Base-by-base conservation (phyloP, 2,888 invertebrate species). In the Diadromus collaris region DNA sequence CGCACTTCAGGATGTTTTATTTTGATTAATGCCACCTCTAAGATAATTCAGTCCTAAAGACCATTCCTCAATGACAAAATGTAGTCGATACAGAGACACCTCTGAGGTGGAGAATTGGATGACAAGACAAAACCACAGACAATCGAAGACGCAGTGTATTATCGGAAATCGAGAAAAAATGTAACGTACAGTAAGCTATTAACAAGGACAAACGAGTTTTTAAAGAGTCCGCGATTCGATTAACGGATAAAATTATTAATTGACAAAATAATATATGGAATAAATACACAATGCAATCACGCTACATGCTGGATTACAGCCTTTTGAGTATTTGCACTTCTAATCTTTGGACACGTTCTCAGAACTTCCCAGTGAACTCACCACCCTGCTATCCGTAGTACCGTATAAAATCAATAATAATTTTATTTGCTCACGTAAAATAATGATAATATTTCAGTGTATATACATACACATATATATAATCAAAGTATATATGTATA, bases 371-470 rank as follows among this genome's bases (percentile, higher is more conserved):
- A 71, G 56, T 34, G 61, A 16, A 13, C 19, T 6, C 38, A 19
- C 60, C 41, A 27, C 6, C 6, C 13, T 16, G 24, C n/a, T 32
- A 58, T 41, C 74, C 79, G 72, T 82, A 76, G 67, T 79, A 78
- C 83, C 85, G 82, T 86, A 73, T 75, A 65, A 61, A 76, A 73
- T 73, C 58, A 79, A 86, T 89, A 89, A 89, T 89, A 88, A 88
- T 88, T 88, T 88, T 86, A 87, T 89, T 89, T 89, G 89, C 89
- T 89, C 89, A 89, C 86, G 81, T 89, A 88, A 88, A 81, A 81
- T 88, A 89, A 89, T 80, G 83, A 81, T 88, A 89, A 88, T 81
- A 85, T 86, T 88, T 88, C 85, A 82, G 85, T 86, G 86, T 85
- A 86, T 85, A 87, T 84, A 84, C 88, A 87, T 85, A 83, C 84